Evolutionary conservation across 2,888 invertebrate genomes (phyloP).

Genomic region (Agrochola lota): DNA sequence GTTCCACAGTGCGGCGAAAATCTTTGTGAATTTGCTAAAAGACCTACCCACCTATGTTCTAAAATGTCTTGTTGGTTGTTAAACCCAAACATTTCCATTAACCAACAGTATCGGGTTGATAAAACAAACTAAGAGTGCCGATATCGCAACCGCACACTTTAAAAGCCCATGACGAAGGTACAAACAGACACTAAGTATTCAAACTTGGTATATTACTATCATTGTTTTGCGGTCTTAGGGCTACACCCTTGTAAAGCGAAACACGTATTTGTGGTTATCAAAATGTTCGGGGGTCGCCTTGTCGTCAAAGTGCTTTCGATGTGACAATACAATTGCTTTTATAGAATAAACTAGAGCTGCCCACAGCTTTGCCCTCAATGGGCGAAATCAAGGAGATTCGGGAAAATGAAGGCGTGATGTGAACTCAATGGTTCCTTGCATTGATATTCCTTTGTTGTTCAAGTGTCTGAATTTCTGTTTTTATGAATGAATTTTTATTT

Average conservation of each 20-base stretch:
- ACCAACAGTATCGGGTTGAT: conserved; percentile 38
- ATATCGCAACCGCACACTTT: conserved; percentile 68
- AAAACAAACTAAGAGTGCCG: conserved; percentile 58
- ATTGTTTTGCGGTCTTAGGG: conserved; percentile 79
- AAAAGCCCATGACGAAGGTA: conserved; percentile 77
- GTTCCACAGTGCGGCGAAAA: too few species aligned
- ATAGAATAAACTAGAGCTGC: conserved; percentile 55
- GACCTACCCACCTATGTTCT: background rate
- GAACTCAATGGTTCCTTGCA: conserved; percentile 17
- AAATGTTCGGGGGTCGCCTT: conserved; percentile 75
- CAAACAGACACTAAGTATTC: conserved; percentile 76
- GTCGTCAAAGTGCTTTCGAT: conserved; percentile 70
- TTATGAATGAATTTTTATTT: background rate
- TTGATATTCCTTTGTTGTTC: conserved; percentile 27
- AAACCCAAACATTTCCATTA: conserved; percentile 21
- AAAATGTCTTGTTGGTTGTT: conserved; percentile 2
- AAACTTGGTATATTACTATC: conserved; percentile 83
- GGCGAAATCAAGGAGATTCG: conserved; percentile 43
- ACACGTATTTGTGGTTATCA: conserved; percentile 83
- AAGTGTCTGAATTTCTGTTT: background rate
- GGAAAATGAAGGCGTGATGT: conserved; percentile 43
- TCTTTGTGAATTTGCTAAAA: background rate
- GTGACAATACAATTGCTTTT: conserved; percentile 66
- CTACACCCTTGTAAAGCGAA: conserved; percentile 78
- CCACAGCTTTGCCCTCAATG: conserved; percentile 39